A percentile compares a stretch with the other conserved stretches of the same genome.
Evolutionary conservation across 1,140 invertebrate genomes (phyloP).

Genomic region (Rhagoletis zephyria): DNA sequence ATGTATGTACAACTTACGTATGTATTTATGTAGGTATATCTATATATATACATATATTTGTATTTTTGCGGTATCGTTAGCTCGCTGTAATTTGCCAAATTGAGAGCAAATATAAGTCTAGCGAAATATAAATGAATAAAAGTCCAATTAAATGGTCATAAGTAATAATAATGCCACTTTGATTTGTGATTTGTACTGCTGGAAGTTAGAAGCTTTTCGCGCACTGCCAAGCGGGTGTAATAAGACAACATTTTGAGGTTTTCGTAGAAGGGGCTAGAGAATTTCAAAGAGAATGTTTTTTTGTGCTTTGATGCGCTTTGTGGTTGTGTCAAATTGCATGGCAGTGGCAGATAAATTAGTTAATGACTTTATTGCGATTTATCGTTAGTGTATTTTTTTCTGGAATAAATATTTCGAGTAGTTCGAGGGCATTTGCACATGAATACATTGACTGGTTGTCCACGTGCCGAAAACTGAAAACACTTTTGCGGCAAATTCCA

Average conservation of each 20-base stretch:
- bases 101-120: slow-evolving; percentile 61
- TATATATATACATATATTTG: slow-evolving; percentile 3
- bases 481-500: too few species aligned
- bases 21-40: background rate
- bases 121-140: slow-evolving; percentile 68
- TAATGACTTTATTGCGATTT: slow-evolving; percentile 37
- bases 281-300: background rate
- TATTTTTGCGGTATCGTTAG: slow-evolving; percentile 51
- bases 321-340: slow-evolving; percentile 17
- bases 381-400: background rate
- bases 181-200: slow-evolving; percentile 68
- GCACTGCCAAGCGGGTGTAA: slow-evolving; percentile 47
- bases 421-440: too few species aligned
- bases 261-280: background rate
- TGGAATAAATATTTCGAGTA: too few species aligned
- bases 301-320: background rate
- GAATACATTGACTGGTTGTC: too few species aligned
- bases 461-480: too few species aligned
- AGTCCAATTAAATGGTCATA: slow-evolving; percentile 74
- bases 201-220: slow-evolving; percentile 13
- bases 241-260: slow-evolving; percentile 1
- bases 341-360: slow-evolving; percentile 45
- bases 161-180: slow-evolving; percentile 73
- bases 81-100: slow-evolving; percentile 69
- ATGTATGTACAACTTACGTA: background rate